Conservation (phyloP, 2,888 invertebrate genomes). For the Pollenia griseotomentosa region DNA sequence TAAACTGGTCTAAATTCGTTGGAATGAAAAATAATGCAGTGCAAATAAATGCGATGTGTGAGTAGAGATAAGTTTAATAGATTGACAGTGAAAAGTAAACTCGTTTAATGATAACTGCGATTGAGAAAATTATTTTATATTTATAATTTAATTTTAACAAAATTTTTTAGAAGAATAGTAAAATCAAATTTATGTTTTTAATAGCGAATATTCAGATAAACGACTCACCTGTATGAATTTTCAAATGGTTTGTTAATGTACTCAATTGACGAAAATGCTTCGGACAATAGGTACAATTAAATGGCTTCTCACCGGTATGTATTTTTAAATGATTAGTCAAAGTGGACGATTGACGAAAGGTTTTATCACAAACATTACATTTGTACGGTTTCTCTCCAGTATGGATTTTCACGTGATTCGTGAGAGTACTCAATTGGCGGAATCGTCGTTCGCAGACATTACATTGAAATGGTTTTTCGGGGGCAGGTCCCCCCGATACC, state of each 20-base stretch:
- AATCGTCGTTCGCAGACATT: conserved; percentile 84
- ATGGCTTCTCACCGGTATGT: conserved; percentile 84
- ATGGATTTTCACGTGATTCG: conserved; percentile 84
- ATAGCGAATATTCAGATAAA: not conserved
- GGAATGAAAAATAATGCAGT: no score
- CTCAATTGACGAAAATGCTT: conserved; percentile 84
- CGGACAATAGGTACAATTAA: conserved; percentile 83
- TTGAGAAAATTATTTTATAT: no score
- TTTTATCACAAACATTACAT: conserved; percentile 84
- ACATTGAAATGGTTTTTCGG: conserved; percentile 84
- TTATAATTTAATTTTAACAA: no score
- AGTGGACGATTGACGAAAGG: conserved; percentile 84
- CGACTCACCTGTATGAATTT: conserved; percentile 83
- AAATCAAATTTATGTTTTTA: not conserved
- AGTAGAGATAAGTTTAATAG: no score
- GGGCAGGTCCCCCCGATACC: conserved; percentile 76
- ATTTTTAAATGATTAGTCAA: conserved; percentile 84
- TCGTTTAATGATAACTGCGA: no score
- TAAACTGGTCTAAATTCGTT: no score
- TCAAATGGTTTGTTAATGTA: conserved; percentile 84
- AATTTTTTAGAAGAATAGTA: no score
- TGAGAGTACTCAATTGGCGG: conserved; percentile 84
- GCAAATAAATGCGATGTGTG: no score
- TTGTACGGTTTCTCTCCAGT: conserved; percentile 84
- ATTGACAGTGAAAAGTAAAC: no score